Conservation (phyloP, 2,888 invertebrate genomes). For the Trissolcus japonicus region DNA sequence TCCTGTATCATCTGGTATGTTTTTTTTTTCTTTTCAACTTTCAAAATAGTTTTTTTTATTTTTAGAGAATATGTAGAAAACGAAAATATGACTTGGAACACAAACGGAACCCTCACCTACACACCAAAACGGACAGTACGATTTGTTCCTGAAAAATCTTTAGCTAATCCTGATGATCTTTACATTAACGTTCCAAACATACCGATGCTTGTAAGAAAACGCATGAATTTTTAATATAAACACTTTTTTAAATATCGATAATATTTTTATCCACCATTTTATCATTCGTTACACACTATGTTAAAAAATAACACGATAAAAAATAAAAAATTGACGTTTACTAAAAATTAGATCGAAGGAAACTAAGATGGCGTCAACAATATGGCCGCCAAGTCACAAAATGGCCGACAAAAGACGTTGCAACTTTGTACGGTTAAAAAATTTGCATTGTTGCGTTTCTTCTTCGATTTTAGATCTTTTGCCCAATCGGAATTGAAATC, state of each 20-base stretch:
- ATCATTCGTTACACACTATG: too few relatives aligned
- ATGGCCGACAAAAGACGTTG: too few relatives aligned
- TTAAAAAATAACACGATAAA: too few relatives aligned
- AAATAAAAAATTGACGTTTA: background rate
- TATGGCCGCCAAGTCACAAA: too few relatives aligned
- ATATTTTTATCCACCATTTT: background rate
- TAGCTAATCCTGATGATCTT: slow-evolving; percentile 81
- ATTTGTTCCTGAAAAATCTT: slow-evolving; percentile 82
- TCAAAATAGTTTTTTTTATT: slow-evolving; percentile 5
- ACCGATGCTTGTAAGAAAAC: slow-evolving; percentile 81
- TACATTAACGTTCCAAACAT: slow-evolving; percentile 83
- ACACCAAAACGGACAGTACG: slow-evolving; percentile 79
- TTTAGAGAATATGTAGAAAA: slow-evolving; percentile 84
- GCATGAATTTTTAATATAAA: background rate
- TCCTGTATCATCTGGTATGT: too few relatives aligned
- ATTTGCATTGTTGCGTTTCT: too few relatives aligned
- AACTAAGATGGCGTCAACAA: too few relatives aligned
- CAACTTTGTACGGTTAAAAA: too few relatives aligned
- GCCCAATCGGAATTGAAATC: too few relatives aligned
- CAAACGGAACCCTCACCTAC: slow-evolving; percentile 83
- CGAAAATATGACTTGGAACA: slow-evolving; percentile 81
- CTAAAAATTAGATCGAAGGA: background rate
- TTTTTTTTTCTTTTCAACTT: background rate
- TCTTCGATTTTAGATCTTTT: too few relatives aligned
- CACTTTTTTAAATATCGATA: background rate